phyloP scores from a whole-genome alignment of 2,797 vertebrate genomes.

The Bradypus variegatus region DNA sequence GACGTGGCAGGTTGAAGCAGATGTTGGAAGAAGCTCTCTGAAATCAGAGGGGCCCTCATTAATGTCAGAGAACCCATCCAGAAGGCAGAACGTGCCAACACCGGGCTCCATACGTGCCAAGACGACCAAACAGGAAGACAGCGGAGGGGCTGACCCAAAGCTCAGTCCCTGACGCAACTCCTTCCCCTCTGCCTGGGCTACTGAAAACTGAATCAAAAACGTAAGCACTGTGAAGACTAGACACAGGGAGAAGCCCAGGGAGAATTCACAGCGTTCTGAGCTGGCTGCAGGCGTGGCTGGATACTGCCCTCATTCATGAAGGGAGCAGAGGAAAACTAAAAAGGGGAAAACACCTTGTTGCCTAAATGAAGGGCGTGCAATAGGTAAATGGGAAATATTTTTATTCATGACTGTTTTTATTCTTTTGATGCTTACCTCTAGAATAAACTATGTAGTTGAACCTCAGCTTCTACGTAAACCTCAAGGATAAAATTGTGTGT shows the following conservation, averaged over 20 bases:
- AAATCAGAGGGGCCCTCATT: not conserved
- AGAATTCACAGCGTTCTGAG: too few species aligned
- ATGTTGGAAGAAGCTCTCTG: too few species aligned
- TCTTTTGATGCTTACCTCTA: not conserved
- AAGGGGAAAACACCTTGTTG: rapidly evolving
- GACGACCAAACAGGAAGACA: not conserved
- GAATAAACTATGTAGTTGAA: not conserved
- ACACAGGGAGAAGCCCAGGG: too few species aligned
- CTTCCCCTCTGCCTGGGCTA: not conserved
- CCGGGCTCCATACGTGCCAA: rapidly evolving
- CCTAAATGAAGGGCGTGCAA: rapidly evolving
- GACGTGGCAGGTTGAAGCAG: rapidly evolving
- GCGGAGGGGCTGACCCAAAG: rapidly evolving
- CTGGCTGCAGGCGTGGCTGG: not conserved
- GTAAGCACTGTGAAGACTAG: not conserved
- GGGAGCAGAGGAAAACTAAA: not conserved
- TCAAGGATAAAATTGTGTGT: rapidly evolving
- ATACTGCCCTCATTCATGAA: rapidly evolving
- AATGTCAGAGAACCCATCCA: rapidly evolving
- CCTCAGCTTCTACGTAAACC: not conserved
- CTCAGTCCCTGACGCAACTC: too few species aligned
- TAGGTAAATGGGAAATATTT: too few species aligned
- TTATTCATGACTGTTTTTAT: rapidly evolving
- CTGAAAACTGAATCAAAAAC: not conserved
- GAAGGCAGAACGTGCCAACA: rapidly evolving